These are phyloP conservation scores for Condylostylus longicornis DNA, from an alignment of 1,140 invertebrate genomes.

Conservation along the genomic window DNA sequence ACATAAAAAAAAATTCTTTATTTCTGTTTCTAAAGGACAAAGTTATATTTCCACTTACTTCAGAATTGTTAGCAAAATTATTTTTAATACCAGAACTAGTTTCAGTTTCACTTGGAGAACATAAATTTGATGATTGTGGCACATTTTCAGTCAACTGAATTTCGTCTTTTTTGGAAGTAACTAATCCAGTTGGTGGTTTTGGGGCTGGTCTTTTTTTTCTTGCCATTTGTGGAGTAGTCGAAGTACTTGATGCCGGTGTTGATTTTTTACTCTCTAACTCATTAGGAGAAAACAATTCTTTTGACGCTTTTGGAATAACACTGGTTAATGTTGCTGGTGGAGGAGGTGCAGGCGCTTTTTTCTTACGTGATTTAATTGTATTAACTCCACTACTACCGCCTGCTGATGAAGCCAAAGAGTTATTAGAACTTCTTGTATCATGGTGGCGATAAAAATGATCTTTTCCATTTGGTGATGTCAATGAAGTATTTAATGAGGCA, in stretches of 20 bases:
- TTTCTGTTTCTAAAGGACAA: too few species aligned
- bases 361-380: constrained; percentile 29
- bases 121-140: too few species aligned
- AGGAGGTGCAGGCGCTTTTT: constrained; percentile 25
- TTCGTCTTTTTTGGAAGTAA: too few species aligned
- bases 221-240: constrained; percentile 23
- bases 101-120: too few species aligned
- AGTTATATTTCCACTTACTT: too few species aligned
- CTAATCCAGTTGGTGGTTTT: constrained; percentile 39
- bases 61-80: too few species aligned
- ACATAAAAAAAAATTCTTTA: too few species aligned
- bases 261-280: constrained; percentile 31
- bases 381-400: constrained; percentile 3
- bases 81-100: too few species aligned
- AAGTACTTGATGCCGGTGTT: constrained; percentile 16
- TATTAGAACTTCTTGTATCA: constrained; percentile 16
- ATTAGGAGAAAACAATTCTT: constrained; percentile 5
- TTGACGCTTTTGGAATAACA: constrained; percentile 1
- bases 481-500: constrained; percentile 5
- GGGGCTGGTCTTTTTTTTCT: constrained; percentile 56
- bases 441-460: constrained; percentile 11
- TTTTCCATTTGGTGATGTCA: too few species aligned
- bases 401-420: constrained; percentile 15
- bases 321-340: constrained; percentile 14
- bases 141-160: too few species aligned